A percentile compares a stretch with the other conserved stretches of the same genome.
Evolutionary conservation across 2,888 invertebrate genomes (phyloP).

Genomic region (Lissocephala sabroskyi): DNA sequence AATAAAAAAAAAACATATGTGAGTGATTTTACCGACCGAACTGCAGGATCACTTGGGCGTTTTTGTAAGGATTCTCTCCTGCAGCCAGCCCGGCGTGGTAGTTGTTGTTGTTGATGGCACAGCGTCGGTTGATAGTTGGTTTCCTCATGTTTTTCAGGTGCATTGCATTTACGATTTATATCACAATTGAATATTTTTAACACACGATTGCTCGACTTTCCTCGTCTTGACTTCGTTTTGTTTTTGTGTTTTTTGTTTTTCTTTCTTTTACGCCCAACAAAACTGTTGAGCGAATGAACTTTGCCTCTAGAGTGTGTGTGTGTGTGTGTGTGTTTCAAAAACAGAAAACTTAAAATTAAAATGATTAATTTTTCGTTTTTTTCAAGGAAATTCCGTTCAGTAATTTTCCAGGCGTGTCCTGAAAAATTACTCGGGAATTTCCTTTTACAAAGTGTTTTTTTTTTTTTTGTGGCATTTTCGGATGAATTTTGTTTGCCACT

Average conservation of each 20-base stretch:
- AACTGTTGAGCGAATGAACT: constrained; percentile 36
- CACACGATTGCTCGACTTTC: too few relatives aligned
- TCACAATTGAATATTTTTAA: constrained; percentile 53
- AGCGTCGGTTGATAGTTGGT: constrained; percentile 57
- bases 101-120: constrained; percentile 45
- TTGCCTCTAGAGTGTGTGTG: constrained; percentile 1
- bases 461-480: constrained; percentile 15
- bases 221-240: constrained; percentile 29
- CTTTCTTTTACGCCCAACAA: constrained; percentile 45
- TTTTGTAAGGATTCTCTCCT: too few relatives aligned
- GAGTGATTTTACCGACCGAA: too few relatives aligned
- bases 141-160: constrained; percentile 53
- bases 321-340: constrained; percentile 2
- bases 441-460: constrained; percentile 1
- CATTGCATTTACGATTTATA: constrained; percentile 58
- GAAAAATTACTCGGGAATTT: background rate
- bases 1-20: constrained; percentile 33
- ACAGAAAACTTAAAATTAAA: constrained; percentile 15
- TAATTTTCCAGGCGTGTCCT: background rate
- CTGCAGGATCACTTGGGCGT: too few relatives aligned
- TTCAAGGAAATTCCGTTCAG: background rate
- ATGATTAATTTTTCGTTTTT: constrained; percentile 3
- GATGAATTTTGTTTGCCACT: background rate
- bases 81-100: too few relatives aligned
- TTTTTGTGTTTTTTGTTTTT: constrained; percentile 27